These are phyloP conservation scores for Plagiodera versicolora DNA, from an alignment of 2,888 invertebrate species.

Conservation along the genomic window DNA sequence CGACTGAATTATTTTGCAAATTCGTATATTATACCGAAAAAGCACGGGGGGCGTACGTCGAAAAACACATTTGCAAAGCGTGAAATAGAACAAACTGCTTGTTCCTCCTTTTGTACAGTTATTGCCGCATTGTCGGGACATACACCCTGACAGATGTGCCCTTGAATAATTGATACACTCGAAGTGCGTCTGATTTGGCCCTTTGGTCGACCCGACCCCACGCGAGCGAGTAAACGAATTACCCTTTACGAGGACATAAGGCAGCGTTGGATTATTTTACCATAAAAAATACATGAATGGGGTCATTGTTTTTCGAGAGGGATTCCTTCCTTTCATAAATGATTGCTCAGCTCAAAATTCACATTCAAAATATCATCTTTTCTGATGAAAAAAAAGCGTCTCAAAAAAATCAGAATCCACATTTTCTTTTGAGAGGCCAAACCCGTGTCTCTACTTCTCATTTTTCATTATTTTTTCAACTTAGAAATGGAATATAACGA, in stretches of 20 bases:
- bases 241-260: conserved; percentile 36
- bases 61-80: conserved; percentile 33
- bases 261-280: conserved; percentile 32
- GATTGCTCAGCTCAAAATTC: too few relatives aligned
- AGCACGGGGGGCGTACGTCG: conserved; percentile 33
- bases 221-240: conserved; percentile 36
- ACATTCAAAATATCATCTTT: too few relatives aligned
- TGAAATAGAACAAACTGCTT: conserved; percentile 40
- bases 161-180: conserved; percentile 52
- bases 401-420: too few relatives aligned
- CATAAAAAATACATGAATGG: conserved; percentile 25
- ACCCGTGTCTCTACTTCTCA: too few relatives aligned
- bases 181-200: conserved; percentile 49
- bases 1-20: conserved; percentile 42
- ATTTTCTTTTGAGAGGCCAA: too few relatives aligned
- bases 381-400: too few relatives aligned
- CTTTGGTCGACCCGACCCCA: conserved; percentile 42
- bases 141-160: conserved; percentile 52
- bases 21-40: conserved; percentile 46
- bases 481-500: too few relatives aligned
- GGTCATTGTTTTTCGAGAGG: conserved; percentile 4
- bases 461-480: too few relatives aligned
- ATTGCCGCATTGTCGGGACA: conserved; percentile 39
- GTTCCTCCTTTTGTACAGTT: conserved; percentile 41
- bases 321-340: neutral